Conservation (phyloP, 2,888 invertebrate genomes). For the Apamea crenata region DNA sequence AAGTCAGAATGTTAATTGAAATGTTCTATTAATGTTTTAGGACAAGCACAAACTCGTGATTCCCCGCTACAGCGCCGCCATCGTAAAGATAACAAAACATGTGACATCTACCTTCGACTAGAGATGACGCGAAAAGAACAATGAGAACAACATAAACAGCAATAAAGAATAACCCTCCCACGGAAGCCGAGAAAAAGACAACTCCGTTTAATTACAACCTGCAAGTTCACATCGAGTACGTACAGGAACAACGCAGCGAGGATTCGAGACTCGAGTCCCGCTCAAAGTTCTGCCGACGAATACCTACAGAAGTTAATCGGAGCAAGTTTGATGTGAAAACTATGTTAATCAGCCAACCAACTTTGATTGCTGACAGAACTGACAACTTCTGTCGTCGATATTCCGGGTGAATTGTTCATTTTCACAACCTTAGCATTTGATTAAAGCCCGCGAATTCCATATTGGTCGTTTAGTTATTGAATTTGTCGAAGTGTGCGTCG, state of each 20-base stretch:
- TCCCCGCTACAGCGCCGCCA: too few species aligned
- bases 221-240: conserved; percentile 57
- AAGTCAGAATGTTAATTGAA: neutral
- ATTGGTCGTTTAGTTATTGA: conserved; percentile 63
- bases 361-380: conserved; percentile 72
- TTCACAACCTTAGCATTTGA: conserved; percentile 67
- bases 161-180: neutral
- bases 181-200: conserved; percentile 51
- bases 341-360: conserved; percentile 72
- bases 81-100: too few species aligned
- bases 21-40: neutral
- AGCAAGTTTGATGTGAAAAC: conserved; percentile 71
- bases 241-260: conserved; percentile 56
- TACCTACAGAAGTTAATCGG: conserved; percentile 70
- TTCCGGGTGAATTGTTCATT: conserved; percentile 67
- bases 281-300: conserved; percentile 63
- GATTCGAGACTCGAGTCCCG: conserved; percentile 40
- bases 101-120: neutral
- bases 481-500: conserved; percentile 49
- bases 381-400: conserved; percentile 68
- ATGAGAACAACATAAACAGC: too few species aligned
- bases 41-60: neutral
- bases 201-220: conserved; percentile 52
- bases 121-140: neutral
- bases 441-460: conserved; percentile 57